Evolutionary conservation across 2,888 invertebrate genomes (phyloP).

Genomic region (Drosophila limbata): DNA sequence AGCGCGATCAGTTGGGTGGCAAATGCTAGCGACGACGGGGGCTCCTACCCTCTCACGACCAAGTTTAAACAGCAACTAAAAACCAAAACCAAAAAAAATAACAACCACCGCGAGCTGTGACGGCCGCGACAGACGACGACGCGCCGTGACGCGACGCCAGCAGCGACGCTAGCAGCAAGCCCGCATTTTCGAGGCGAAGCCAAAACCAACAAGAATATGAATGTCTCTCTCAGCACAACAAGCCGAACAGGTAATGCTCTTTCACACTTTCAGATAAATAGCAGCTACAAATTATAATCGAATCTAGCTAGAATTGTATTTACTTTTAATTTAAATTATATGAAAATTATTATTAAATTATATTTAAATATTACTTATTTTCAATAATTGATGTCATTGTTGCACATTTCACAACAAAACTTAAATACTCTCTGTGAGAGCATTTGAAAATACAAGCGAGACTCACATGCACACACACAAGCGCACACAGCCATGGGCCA

Average conservation of each 20-base stretch:
- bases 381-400: not conserved
- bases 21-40: slow-evolving; percentile 48
- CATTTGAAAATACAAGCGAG: slow-evolving; percentile 50
- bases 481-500: slow-evolving; percentile 42
- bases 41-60: slow-evolving; percentile 85
- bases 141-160: slow-evolving; percentile 63
- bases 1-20: slow-evolving; percentile 58
- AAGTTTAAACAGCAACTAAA: slow-evolving; percentile 85
- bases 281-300: not conserved
- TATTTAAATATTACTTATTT: too few species aligned
- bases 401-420: not conserved
- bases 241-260: slow-evolving; percentile 31
- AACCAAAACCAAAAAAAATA: slow-evolving; percentile 81
- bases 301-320: not conserved
- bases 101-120: slow-evolving; percentile 77
- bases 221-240: not conserved
- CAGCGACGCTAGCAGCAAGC: slow-evolving; percentile 74
- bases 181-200: slow-evolving; percentile 74
- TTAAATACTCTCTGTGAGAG: slow-evolving; percentile 15
- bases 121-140: slow-evolving; percentile 63
- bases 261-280: not conserved
- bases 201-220: slow-evolving; percentile 58
- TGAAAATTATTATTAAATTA: too few species aligned
- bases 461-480: slow-evolving; percentile 46
- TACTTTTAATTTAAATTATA: not conserved